These are phyloP conservation scores for Zygothrica quintamaculata DNA, from an alignment of 2,888 invertebrate species.

Conservation along the genomic window DNA sequence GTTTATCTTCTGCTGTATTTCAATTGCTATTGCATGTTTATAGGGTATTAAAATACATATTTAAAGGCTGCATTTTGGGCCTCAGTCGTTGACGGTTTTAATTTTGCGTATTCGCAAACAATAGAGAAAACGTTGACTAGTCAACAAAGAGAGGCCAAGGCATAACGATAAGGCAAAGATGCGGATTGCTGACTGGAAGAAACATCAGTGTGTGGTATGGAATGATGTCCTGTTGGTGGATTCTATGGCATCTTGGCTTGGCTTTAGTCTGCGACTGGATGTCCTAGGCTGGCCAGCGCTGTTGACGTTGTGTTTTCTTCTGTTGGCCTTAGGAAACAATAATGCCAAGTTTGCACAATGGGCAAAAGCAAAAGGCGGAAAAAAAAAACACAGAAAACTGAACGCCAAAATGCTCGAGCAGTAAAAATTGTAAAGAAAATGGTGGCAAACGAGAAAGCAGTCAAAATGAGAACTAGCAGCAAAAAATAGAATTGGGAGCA, in stretches of 20 bases:
- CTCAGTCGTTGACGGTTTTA: slow-evolving; percentile 55
- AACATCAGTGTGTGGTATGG: too few species aligned
- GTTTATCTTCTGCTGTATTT: too few species aligned
- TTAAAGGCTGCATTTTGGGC: slow-evolving; percentile 39
- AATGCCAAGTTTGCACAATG: slow-evolving; percentile 81
- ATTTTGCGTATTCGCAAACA: slow-evolving; percentile 76
- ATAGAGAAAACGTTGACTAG: slow-evolving; percentile 65
- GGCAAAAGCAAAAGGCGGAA: slow-evolving; percentile 49
- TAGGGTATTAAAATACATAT: slow-evolving; percentile 46
- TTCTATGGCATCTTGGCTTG: slow-evolving; percentile 24
- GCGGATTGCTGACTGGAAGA: slow-evolving; percentile 37
- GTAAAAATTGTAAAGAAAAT: slow-evolving; percentile 73
- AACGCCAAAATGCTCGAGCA: slow-evolving; percentile 65
- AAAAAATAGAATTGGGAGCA: slow-evolving; percentile 59
- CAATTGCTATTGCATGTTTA: neutral
- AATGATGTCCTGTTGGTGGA: neutral
- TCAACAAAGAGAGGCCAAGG: slow-evolving; percentile 67
- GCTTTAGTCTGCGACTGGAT: slow-evolving; percentile 32
- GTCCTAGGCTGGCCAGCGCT: slow-evolving; percentile 55
- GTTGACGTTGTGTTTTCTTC: slow-evolving; percentile 71
- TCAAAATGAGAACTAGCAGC: slow-evolving; percentile 4
- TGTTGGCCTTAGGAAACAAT: slow-evolving; percentile 81
- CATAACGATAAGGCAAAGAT: slow-evolving; percentile 59
- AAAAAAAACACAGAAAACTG: slow-evolving; percentile 27
- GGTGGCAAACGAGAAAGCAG: slow-evolving; percentile 47